A percentile compares a stretch with the other conserved stretches of the same genome.
Conservation (phyloP, 2,113 vertebrate species). For the Puma concolor region DNA sequence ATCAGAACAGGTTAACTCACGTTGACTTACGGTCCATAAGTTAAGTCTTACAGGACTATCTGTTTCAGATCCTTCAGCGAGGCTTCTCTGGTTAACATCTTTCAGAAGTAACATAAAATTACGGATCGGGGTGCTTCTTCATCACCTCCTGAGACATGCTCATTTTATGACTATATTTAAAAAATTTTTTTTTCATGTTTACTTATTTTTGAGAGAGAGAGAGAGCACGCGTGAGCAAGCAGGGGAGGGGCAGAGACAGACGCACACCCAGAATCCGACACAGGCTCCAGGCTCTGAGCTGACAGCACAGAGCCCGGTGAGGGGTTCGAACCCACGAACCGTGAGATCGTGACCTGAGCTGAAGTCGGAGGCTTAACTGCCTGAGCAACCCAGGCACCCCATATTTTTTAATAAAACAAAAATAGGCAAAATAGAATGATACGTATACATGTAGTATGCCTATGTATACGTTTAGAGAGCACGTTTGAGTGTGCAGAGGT, state of each 20-base stretch:
- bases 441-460: too few species aligned
- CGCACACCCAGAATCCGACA: too few species aligned
- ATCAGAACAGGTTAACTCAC: not conserved
- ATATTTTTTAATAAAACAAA: not conserved
- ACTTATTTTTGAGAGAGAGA: too few species aligned
- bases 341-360: too few species aligned
- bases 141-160: not conserved
- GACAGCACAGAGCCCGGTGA: too few species aligned
- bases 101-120: not conserved
- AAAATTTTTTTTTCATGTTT: too few species aligned
- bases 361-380: too few species aligned
- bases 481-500: not conserved
- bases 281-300: too few species aligned
- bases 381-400: too few species aligned
- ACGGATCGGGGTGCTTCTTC: not conserved
- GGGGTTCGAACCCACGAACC: too few species aligned
- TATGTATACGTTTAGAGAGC: not conserved
- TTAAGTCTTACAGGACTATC: not conserved
- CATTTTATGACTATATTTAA: not conserved
- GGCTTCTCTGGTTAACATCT: not conserved
- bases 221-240: too few species aligned
- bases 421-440: not conserved
- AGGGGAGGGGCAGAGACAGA: too few species aligned
- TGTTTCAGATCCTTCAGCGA: not conserved
- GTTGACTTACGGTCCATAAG: not conserved